Percentiles rank a stretch among this genome's conserved stretches.
phyloP scores from a whole-genome alignment of 1,140 invertebrate genomes.

The Pseudomyrmex flavicornis region DNA sequence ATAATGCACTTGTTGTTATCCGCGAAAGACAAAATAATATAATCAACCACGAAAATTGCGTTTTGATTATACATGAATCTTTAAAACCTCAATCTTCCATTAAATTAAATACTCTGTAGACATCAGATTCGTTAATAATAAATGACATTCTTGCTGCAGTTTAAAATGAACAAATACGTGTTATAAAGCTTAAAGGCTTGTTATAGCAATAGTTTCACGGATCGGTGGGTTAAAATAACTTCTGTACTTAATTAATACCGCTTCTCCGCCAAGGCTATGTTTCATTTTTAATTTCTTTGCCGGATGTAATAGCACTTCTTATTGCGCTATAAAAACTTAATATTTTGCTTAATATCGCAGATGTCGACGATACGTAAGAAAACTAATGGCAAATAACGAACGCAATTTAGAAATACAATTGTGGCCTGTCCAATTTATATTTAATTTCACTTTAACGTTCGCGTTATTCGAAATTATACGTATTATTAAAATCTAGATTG shows the following conservation, averaged over 20 bases:
- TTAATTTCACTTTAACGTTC: constrained; percentile 47
- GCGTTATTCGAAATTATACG: constrained; percentile 36
- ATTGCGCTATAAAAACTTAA: constrained; percentile 57
- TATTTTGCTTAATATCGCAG: constrained; percentile 57
- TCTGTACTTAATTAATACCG: constrained; percentile 46
- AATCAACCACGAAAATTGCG: background rate
- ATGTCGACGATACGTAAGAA: constrained; percentile 41
- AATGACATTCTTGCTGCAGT: background rate
- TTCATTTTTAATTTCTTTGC: constrained; percentile 51
- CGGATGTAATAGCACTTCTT: constrained; percentile 45
- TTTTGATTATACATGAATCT: background rate
- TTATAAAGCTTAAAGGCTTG: constrained; percentile 26
- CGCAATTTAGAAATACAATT: constrained; percentile 45
- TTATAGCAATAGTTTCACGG: constrained; percentile 10
- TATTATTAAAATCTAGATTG: constrained; percentile 35
- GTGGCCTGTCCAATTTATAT: constrained; percentile 17
- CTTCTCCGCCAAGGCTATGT: background rate
- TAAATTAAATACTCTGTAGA: background rate
- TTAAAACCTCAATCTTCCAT: no score
- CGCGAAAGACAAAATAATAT: constrained; percentile 2
- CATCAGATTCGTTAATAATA: background rate
- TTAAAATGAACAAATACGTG: constrained; percentile 28
- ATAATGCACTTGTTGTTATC: background rate
- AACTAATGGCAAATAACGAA: constrained; percentile 57
- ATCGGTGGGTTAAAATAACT: constrained; percentile 40